phyloP scores from a whole-genome alignment of 2,113 vertebrate genomes.

The Mus musculus region GRCm39 chr3:126710501-126711000 shows the following conservation, averaged over 20 bases:
- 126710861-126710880: not conserved
- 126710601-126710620: no score
- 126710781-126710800: not conserved
- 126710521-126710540: no score
- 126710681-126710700: no score
- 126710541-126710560: no score
- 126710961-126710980: not conserved
- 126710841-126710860: not conserved
- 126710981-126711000: fast-evolving
- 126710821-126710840: not conserved
- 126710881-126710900: not conserved
- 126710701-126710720: not conserved
- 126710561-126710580: no score
- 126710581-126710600: no score
- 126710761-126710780: not conserved
- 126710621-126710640: no score
- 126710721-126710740: not conserved
- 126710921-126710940: not conserved
- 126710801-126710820: not conserved
- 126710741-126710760: not conserved
- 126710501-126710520: no score
- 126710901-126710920: not conserved
- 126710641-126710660: no score
- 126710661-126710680: no score
- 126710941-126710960: not conserved